Percentiles rank a stretch among this genome's conserved stretches.
Evolutionary conservation across 2,888 invertebrate genomes (phyloP).

Genomic region (Eupithecia abbreviata): DNA sequence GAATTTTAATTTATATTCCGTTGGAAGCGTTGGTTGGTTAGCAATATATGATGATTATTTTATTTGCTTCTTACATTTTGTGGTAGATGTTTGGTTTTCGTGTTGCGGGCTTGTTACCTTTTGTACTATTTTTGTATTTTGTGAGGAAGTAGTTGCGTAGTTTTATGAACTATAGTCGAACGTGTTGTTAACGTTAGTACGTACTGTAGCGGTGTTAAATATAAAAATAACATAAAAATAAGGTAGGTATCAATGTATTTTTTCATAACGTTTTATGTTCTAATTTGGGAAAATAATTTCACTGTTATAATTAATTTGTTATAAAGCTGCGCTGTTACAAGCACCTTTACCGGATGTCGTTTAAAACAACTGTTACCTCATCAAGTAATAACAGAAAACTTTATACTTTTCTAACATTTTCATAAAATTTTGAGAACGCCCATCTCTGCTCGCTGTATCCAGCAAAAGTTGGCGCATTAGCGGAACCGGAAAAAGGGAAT

Average conservation of each 20-base stretch:
- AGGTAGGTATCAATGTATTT: neutral
- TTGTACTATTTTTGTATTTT: neutral
- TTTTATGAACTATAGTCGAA: neutral
- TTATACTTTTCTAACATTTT: constrained; percentile 52
- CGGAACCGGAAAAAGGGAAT: constrained; percentile 69
- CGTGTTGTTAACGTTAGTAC: neutral
- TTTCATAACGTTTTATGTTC: neutral
- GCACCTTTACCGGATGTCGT: constrained; percentile 35
- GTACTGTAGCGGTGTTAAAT: neutral
- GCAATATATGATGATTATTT: neutral
- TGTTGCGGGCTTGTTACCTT: neutral
- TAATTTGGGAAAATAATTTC: neutral
- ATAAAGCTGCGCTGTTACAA: constrained; percentile 3
- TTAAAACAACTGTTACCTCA: constrained; percentile 43
- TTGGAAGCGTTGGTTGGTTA: constrained; percentile 13
- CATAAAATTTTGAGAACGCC: constrained; percentile 60
- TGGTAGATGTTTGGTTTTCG: neutral
- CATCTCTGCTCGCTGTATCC: constrained; percentile 55
- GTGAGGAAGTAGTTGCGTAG: neutral
- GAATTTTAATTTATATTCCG: constrained; percentile 34
- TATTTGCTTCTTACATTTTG: neutral
- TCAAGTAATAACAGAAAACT: constrained; percentile 42
- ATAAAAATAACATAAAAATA: neutral
- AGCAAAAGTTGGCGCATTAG: constrained; percentile 70
- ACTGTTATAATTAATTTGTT: constrained; percentile 2